Percentiles rank a stretch among this genome's conserved stretches.
phyloP scores from a whole-genome alignment of 1,140 invertebrate genomes.

The Spodoptera litura region DNA sequence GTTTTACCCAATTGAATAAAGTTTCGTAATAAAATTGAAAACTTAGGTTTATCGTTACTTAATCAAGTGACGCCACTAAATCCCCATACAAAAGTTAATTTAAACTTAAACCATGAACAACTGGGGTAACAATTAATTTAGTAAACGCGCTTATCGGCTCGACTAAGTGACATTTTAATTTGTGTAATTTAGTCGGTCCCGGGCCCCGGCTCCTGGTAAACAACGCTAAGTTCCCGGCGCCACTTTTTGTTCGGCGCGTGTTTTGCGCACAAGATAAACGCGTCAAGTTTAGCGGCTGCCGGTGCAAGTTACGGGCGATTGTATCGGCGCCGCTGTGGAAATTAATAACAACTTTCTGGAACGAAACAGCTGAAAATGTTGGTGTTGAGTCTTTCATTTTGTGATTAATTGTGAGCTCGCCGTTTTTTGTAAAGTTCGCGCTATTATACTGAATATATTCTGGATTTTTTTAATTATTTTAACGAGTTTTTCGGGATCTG shows the following conservation, averaged over 20 bases:
- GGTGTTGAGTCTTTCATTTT: neutral
- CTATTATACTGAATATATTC: too few species aligned
- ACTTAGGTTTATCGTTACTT: neutral
- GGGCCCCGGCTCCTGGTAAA: slow-evolving; percentile 1
- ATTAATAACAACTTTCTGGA: slow-evolving; percentile 6
- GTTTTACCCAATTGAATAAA: too few species aligned
- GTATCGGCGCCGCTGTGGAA: neutral
- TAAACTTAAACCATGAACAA: slow-evolving; percentile 25
- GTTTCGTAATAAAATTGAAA: too few species aligned
- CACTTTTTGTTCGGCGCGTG: slow-evolving; percentile 24
- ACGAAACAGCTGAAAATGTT: neutral
- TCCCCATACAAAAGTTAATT: slow-evolving; percentile 25
- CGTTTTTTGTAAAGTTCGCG: too few species aligned
- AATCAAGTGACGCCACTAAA: slow-evolving; percentile 4
- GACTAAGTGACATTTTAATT: slow-evolving; percentile 36
- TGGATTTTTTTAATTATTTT: too few species aligned
- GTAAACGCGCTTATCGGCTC: slow-evolving; percentile 19
- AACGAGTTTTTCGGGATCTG: too few species aligned
- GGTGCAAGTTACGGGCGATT: slow-evolving; percentile 7
- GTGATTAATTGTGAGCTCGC: neutral
- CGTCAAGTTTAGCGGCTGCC: slow-evolving; percentile 1
- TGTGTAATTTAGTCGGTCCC: slow-evolving; percentile 30
- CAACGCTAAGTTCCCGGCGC: slow-evolving; percentile 23
- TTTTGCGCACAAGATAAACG: slow-evolving; percentile 35
- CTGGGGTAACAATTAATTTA: slow-evolving; percentile 21